Evolutionary conservation across 2,888 invertebrate species (phyloP).

Genomic region (Cryptocephalus primarius): DNA sequence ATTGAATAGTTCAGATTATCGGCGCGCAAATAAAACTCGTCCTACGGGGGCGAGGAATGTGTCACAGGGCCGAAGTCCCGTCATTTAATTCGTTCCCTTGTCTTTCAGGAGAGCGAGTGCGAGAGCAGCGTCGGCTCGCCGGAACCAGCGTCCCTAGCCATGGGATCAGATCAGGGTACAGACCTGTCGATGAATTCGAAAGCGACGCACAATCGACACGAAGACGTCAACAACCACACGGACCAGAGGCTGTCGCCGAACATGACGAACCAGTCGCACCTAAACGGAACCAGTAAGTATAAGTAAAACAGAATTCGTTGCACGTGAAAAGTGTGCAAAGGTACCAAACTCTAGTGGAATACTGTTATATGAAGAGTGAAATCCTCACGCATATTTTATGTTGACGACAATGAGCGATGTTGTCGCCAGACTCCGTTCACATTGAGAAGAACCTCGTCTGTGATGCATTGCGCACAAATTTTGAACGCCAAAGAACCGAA

Average conservation of each 20-base stretch:
- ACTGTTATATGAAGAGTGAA: too few relatives aligned
- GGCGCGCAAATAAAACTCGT: neutral
- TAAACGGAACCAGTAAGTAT: constrained; percentile 55
- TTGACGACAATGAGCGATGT: too few relatives aligned
- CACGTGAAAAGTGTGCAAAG: too few relatives aligned
- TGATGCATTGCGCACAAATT: too few relatives aligned
- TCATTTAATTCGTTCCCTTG: constrained; percentile 5
- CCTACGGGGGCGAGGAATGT: neutral
- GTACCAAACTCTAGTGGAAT: too few relatives aligned
- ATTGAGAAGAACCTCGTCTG: too few relatives aligned
- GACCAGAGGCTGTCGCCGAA: constrained; percentile 30
- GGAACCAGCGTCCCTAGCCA: constrained; percentile 38
- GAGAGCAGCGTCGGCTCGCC: constrained; percentile 55
- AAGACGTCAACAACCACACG: constrained; percentile 15
- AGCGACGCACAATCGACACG: constrained; percentile 21
- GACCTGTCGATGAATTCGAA: constrained; percentile 29
- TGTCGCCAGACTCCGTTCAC: too few relatives aligned
- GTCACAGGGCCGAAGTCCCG: too few relatives aligned
- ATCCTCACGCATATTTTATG: too few relatives aligned
- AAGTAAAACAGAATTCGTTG: too few relatives aligned
- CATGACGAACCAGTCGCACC: constrained; percentile 45
- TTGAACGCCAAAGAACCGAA: too few relatives aligned
- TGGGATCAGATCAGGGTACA: constrained; percentile 36
- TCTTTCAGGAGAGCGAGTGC: constrained; percentile 51
- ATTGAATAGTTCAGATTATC: neutral